phyloP scores from a whole-genome alignment of 2,888 invertebrate species.

The Polylopha cassiicola region DNA sequence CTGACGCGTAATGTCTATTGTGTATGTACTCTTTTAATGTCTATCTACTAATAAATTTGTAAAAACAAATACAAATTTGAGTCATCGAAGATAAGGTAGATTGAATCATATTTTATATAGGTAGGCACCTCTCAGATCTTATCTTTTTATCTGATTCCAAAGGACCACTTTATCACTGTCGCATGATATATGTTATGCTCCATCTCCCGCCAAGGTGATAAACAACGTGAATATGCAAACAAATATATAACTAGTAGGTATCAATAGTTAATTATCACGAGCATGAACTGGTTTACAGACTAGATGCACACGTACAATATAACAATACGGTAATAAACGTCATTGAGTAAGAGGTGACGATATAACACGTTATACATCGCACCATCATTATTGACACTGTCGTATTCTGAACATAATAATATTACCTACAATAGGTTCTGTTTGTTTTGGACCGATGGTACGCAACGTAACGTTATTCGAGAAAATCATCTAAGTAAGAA shows the following conservation, averaged over 20 bases:
- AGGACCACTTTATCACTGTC: conserved; percentile 19
- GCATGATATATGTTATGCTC: conserved; percentile 9
- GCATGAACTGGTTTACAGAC: conserved; percentile 44
- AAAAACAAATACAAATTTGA: too few relatives aligned
- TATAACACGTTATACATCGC: neutral
- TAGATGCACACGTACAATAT: conserved; percentile 42
- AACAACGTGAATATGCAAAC: conserved; percentile 1
- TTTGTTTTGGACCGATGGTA: too few relatives aligned
- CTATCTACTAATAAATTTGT: too few relatives aligned
- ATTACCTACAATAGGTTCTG: neutral
- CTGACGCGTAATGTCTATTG: too few relatives aligned
- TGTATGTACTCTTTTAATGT: too few relatives aligned
- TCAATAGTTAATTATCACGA: conserved; percentile 18
- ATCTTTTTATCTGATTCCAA: conserved; percentile 29
- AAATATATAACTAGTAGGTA: conserved; percentile 24
- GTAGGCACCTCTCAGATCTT: conserved; percentile 27
- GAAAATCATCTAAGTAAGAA: too few relatives aligned
- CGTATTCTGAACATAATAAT: conserved; percentile 28
- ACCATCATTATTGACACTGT: neutral
- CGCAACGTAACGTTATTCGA: too few relatives aligned
- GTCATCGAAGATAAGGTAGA: too few relatives aligned
- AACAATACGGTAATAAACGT: conserved; percentile 34
- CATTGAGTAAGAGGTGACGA: conserved; percentile 27
- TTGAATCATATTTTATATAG: neutral
- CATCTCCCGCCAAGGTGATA: conserved; percentile 17